Evolutionary conservation across 2,797 vertebrate species (phyloP).

Genomic region (Muscicapa striata): DNA sequence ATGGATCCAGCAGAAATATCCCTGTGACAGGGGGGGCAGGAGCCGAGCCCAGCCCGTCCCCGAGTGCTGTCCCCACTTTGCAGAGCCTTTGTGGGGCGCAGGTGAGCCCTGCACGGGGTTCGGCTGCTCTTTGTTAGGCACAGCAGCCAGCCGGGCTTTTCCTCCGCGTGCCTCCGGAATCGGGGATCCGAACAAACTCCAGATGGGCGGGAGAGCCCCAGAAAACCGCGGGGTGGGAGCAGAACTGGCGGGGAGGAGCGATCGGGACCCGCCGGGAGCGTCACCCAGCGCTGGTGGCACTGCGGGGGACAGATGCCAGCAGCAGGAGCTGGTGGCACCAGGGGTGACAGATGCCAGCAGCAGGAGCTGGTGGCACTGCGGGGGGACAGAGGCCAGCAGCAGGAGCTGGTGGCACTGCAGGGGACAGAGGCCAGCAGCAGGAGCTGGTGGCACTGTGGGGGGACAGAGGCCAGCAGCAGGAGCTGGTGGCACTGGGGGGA

Average conservation of each 20-base stretch:
- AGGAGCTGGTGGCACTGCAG: too few relatives aligned
- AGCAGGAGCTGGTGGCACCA: too few relatives aligned
- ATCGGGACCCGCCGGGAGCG: accelerated
- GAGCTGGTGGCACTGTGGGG: too few relatives aligned
- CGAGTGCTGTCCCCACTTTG: accelerated
- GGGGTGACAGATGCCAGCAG: too few relatives aligned
- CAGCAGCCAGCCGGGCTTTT: not conserved
- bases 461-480: too few relatives aligned
- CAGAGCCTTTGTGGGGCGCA: not conserved
- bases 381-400: too few relatives aligned
- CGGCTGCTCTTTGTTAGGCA: accelerated
- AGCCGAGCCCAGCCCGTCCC: not conserved
- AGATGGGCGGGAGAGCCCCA: not conserved
- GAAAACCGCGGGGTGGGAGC: not conserved
- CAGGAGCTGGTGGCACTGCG: too few relatives aligned
- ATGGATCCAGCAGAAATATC: not conserved
- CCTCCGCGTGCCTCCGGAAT: not conserved
- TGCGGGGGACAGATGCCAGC: too few relatives aligned
- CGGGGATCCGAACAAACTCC: not conserved
- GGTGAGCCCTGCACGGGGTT: accelerated
- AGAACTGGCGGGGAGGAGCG: accelerated
- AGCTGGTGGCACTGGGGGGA: too few relatives aligned
- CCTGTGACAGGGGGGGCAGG: not conserved
- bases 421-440: too few relatives aligned
- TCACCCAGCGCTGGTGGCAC: not conserved